Conservation (phyloP, 2,113 vertebrate genomes). For the Trachemys scripta region DNA sequence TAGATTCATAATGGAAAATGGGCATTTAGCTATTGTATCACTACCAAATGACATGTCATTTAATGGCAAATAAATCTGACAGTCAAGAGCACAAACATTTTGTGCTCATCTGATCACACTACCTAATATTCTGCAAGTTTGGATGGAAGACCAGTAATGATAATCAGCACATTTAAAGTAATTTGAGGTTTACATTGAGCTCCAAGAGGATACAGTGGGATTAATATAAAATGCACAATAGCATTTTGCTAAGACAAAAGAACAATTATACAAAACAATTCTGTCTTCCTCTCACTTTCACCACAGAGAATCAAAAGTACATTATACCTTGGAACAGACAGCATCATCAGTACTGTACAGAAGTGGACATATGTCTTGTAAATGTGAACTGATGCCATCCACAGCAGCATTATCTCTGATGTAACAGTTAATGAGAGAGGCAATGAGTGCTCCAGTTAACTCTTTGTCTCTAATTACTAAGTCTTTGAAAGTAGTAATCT, state of each 20-base stretch:
- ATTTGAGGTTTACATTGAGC: not conserved
- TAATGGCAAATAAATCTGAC: not conserved
- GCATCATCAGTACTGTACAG: slow-evolving; percentile 96
- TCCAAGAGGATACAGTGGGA: not conserved
- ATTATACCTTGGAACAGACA: slow-evolving; percentile 92
- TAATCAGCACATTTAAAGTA: not conserved
- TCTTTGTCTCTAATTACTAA: slow-evolving; percentile 93
- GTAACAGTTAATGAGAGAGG: slow-evolving; percentile 95
- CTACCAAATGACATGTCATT: not conserved
- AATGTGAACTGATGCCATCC: slow-evolving; percentile 92
- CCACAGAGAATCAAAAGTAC: not conserved
- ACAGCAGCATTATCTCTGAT: slow-evolving; percentile 96
- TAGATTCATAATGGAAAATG: not conserved
- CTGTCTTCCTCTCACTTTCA: not conserved
- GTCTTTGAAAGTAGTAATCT: slow-evolving; percentile 93
- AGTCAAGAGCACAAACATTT: not conserved
- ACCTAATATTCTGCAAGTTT: not conserved
- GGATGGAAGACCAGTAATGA: not conserved
- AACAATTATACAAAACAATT: not conserved
- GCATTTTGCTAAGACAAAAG: too few relatives aligned
- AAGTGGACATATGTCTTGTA: slow-evolving; percentile 93
- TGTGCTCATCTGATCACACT: not conserved
- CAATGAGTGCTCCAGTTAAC: slow-evolving; percentile 92
- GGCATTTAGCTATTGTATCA: not conserved
- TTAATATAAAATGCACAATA: not conserved